Conservation (phyloP, 2,113 vertebrate species). For the Beaufortia kweichowensis region DNA sequence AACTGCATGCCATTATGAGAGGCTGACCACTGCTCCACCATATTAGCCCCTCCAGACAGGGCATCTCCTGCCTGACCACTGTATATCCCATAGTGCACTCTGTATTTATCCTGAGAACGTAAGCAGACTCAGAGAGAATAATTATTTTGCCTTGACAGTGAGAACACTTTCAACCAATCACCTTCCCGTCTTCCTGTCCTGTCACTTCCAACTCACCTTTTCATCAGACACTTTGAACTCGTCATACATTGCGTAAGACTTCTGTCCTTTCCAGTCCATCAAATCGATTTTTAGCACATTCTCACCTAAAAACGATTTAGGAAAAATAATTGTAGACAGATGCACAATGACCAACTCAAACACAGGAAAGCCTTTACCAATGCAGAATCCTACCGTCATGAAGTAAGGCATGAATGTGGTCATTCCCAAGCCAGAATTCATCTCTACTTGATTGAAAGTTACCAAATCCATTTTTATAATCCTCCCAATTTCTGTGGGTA, state of each 20-base stretch:
- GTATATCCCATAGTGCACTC: slow-evolving; percentile 79
- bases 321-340: neutral
- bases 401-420: slow-evolving; percentile 80
- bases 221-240: slow-evolving; percentile 80
- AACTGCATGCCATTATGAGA: slow-evolving; percentile 85
- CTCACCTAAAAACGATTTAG: slow-evolving; percentile 68
- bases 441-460: slow-evolving; percentile 82
- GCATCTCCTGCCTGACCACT: slow-evolving; percentile 84
- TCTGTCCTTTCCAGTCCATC: slow-evolving; percentile 85
- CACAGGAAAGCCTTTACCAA: neutral
- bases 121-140: neutral
- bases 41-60: slow-evolving; percentile 78
- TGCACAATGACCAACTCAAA: neutral
- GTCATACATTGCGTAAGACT: slow-evolving; percentile 79
- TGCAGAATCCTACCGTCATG: slow-evolving; percentile 69
- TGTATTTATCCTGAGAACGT: slow-evolving; percentile 80
- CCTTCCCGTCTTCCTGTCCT: too few relatives aligned
- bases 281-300: slow-evolving; percentile 84
- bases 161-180: too few relatives aligned
- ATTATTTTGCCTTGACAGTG: too few relatives aligned
- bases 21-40: slow-evolving; percentile 84
- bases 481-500: slow-evolving; percentile 80
- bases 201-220: too few relatives aligned
- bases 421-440: slow-evolving; percentile 91
- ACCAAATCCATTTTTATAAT: slow-evolving; percentile 88